phyloP scores from a whole-genome alignment of 1,140 invertebrate species.

The Xylocopa sonorina region DNA sequence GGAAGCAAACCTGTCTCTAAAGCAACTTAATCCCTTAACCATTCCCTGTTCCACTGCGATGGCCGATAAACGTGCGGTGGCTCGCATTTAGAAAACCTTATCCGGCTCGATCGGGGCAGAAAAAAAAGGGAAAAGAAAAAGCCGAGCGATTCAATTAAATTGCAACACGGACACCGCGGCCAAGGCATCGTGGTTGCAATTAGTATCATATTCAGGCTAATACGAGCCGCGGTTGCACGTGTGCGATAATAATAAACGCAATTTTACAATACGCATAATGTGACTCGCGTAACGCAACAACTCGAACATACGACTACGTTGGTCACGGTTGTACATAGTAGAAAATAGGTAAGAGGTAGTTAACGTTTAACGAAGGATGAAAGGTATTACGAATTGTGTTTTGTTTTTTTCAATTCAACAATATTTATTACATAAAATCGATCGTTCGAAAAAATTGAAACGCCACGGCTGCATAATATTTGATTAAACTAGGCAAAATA shows the following conservation, averaged over 20 bases:
- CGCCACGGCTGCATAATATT: too few species aligned
- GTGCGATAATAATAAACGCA: slow-evolving; percentile 1
- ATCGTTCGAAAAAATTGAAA: too few species aligned
- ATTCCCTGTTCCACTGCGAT: background rate
- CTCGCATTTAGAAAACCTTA: background rate
- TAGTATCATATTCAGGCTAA: background rate
- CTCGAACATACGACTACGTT: background rate
- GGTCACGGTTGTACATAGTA: background rate
- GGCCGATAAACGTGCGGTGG: background rate
- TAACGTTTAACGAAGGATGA: background rate
- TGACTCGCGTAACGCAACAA: background rate
- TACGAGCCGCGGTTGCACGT: background rate
- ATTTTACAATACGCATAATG: background rate
- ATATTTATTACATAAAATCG: too few species aligned
- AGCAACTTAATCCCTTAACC: background rate
- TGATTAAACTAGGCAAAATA: too few species aligned
- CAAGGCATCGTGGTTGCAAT: background rate
- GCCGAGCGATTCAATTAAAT: slow-evolving; percentile 5
- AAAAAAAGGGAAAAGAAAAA: background rate
- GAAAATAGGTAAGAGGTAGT: background rate
- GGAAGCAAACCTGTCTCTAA: background rate
- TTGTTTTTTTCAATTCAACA: too few species aligned
- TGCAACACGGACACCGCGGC: background rate
- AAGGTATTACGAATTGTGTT: too few species aligned
- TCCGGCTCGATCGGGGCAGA: background rate